Conservation (phyloP, 2,113 vertebrate genomes). For the Thermophis baileyi region DNA sequence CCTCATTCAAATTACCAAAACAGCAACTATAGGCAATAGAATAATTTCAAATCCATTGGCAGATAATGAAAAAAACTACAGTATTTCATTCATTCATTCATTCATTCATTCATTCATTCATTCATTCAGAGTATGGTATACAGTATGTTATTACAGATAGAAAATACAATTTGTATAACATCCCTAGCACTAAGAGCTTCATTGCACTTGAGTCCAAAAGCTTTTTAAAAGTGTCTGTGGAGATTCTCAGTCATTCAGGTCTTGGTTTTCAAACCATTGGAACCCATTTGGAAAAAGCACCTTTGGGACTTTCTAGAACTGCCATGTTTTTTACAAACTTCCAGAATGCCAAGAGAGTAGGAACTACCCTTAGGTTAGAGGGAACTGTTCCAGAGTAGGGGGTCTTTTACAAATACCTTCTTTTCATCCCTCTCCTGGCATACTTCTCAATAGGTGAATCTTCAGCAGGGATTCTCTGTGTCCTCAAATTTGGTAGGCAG, state of each 20-base stretch:
- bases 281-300: not conserved
- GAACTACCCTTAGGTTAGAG: not conserved
- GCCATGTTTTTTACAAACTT: not conserved
- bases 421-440: not conserved
- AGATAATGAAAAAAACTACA: not conserved
- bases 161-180: not conserved
- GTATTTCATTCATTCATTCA: too few relatives aligned
- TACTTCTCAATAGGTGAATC: not conserved
- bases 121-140: not conserved
- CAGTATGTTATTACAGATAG: not conserved
- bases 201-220: not conserved
- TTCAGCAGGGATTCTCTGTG: not conserved
- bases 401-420: not conserved
- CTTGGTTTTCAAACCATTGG: not conserved
- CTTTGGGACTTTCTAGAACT: not conserved
- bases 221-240: not conserved
- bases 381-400: not conserved
- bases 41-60: not conserved
- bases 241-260: not conserved
- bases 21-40: not conserved
- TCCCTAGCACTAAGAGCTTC: not conserved
- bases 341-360: not conserved
- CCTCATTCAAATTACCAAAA: not conserved
- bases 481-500: not conserved
- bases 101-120: too few relatives aligned